Evolutionary conservation across 2,888 invertebrate genomes (phyloP).

Genomic region (Theristus sp.): DNA sequence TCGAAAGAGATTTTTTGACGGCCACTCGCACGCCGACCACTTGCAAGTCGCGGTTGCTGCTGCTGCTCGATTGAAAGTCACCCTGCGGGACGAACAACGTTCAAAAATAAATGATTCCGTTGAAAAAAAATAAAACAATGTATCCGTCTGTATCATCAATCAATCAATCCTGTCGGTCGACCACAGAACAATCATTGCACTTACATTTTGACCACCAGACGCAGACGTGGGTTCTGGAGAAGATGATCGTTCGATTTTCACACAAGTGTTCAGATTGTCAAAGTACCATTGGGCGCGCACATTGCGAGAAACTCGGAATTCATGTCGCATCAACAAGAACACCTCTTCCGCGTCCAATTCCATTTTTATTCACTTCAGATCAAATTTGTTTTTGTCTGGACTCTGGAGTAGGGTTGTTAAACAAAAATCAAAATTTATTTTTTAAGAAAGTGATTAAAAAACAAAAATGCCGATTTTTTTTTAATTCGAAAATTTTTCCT

Average conservation of each 20-base stretch:
- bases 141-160: neutral
- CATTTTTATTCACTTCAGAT: too few relatives aligned
- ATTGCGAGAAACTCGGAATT: conserved; percentile 52
- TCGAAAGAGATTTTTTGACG: neutral
- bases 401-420: too few relatives aligned
- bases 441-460: too few relatives aligned
- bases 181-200: neutral
- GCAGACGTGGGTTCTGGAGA: too few relatives aligned
- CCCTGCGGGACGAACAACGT: too few relatives aligned
- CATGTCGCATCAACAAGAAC: conserved; percentile 48
- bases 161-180: too few relatives aligned
- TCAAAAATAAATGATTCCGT: neutral
- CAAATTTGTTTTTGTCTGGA: too few relatives aligned
- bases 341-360: conserved; percentile 33
- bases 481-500: too few relatives aligned
- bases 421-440: too few relatives aligned
- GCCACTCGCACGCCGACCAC: neutral
- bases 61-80: too few relatives aligned
- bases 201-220: too few relatives aligned
- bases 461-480: too few relatives aligned
- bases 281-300: conserved; percentile 55
- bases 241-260: neutral
- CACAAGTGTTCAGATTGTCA: conserved; percentile 29
- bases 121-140: neutral
- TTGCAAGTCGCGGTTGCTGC: neutral